phyloP scores from a whole-genome alignment of 2,113 vertebrate genomes.

The Oxyura jamaicensis region DNA sequence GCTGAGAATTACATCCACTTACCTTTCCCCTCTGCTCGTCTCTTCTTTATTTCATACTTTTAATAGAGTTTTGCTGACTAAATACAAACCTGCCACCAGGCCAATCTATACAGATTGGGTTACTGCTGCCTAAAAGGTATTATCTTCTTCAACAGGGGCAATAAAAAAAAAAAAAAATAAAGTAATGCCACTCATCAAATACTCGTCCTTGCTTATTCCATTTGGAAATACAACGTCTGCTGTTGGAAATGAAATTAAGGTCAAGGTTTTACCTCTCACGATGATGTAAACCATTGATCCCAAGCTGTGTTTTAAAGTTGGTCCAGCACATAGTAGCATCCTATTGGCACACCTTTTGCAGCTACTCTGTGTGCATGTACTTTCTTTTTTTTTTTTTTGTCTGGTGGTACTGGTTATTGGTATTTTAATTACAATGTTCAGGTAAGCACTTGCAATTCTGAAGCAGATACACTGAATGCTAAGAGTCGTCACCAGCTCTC shows the following conservation, averaged over 20 bases:
- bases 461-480: background rate
- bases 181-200: background rate
- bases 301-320: background rate
- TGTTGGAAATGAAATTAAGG: background rate
- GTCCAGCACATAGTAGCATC: background rate
- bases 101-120: conserved; percentile 27
- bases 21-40: background rate
- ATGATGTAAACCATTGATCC: background rate
- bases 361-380: background rate
- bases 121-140: background rate
- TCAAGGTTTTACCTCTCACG: background rate
- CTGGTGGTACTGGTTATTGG: background rate
- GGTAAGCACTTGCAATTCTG: background rate
- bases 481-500: background rate
- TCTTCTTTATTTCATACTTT: background rate
- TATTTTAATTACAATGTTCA: background rate
- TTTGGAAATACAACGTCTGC: background rate
- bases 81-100: background rate
- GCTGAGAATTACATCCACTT: background rate
- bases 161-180: background rate
- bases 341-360: background rate
- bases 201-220: background rate
- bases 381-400: background rate
- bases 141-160: background rate
- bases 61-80: background rate